These are phyloP conservation scores for Arizona elegans DNA, from an alignment of 2,113 vertebrate genomes.

Conservation along the genomic window DNA sequence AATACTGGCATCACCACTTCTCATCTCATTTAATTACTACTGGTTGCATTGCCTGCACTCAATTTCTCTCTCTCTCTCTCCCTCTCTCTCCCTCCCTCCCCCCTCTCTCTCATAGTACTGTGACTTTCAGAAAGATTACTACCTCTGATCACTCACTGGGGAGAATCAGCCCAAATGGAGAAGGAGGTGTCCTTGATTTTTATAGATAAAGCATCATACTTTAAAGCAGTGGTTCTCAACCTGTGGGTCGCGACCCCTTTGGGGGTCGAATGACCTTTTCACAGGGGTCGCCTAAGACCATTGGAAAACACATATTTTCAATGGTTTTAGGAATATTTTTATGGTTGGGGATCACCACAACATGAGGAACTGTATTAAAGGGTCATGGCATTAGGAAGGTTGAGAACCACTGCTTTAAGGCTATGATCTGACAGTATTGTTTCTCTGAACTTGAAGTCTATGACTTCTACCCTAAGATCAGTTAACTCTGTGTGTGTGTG, in stretches of 20 bases:
- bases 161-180: background rate
- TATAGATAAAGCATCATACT: background rate
- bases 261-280: too few species aligned
- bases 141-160: background rate
- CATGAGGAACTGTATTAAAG: too few species aligned
- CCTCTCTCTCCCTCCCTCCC: background rate
- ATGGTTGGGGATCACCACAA: too few species aligned
- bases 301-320: too few species aligned
- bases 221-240: background rate
- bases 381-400: too few species aligned
- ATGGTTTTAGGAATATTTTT: too few species aligned
- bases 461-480: background rate
- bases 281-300: too few species aligned
- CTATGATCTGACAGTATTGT: background rate
- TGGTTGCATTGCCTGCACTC: background rate
- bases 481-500: background rate
- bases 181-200: background rate
- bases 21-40: constrained; percentile 14
- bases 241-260: too few species aligned
- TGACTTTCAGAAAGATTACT: background rate
- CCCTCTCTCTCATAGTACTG: background rate
- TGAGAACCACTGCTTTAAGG: background rate
- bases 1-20: constrained; percentile 49
- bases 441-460: background rate
- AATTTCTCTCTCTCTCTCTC: background rate